A percentile compares a stretch with the other conserved stretches of the same genome.
phyloP scores from a whole-genome alignment of 30 jellyfish, hydroid and myxozoan genomes.

The Phacellophora camtschatica region DNA sequence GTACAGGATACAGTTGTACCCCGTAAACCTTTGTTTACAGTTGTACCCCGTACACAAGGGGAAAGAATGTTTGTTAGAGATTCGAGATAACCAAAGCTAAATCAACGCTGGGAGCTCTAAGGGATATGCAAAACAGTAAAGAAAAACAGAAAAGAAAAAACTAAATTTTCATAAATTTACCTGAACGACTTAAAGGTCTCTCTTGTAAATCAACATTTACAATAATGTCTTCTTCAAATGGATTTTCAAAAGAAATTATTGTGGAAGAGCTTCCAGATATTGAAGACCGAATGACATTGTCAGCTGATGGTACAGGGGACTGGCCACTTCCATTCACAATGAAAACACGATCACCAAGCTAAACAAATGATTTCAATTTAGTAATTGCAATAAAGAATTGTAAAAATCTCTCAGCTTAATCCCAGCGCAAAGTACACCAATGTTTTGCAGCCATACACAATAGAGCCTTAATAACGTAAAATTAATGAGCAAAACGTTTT shows the following conservation, averaged over 20 bases:
- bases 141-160: background rate
- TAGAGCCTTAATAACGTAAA: no score
- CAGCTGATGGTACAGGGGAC: constrained; percentile 66
- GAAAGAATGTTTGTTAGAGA: no score
- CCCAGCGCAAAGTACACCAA: background rate
- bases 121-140: no score
- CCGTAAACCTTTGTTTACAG: no score
- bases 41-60: no score
- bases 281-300: constrained; percentile 64
- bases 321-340: constrained; percentile 76
- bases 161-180: background rate
- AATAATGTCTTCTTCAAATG: constrained; percentile 72
- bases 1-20: no score
- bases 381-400: no score
- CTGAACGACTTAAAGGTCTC: constrained; percentile 8
- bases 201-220: constrained; percentile 64
- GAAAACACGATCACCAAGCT: constrained; percentile 71
- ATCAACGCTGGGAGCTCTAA: no score
- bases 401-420: background rate
- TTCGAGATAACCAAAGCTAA: no score
- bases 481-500: no score
- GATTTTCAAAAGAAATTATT: constrained; percentile 73
- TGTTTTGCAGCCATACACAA: no score
- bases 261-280: constrained; percentile 77
- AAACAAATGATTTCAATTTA: no score